Evolutionary conservation across 2,888 invertebrate species (phyloP).

Genomic region (Rhamphomyia laevipes): DNA sequence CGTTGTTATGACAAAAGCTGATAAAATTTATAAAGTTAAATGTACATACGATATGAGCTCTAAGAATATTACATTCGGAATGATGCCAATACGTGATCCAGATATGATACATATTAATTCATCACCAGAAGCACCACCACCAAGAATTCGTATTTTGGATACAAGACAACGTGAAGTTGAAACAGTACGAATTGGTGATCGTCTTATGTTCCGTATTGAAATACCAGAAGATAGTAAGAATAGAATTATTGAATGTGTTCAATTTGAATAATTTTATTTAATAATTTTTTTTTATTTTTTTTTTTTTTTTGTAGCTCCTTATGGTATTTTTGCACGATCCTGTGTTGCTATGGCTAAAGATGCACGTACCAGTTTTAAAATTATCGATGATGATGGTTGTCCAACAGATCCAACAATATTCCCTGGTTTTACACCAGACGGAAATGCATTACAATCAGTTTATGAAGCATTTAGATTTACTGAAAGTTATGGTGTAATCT

Average conservation of each 20-base stretch:
- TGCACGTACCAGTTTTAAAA: constrained; percentile 90
- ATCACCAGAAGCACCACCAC: constrained; percentile 88
- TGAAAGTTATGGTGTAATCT: constrained; percentile 91
- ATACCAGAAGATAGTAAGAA: constrained; percentile 90
- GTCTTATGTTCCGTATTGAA: constrained; percentile 89
- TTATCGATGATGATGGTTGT: constrained; percentile 91
- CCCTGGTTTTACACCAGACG: constrained; percentile 83
- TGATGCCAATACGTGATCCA: constrained; percentile 93
- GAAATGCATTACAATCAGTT: constrained; percentile 78
- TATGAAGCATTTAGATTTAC: constrained; percentile 94
- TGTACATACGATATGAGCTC: constrained; percentile 95
- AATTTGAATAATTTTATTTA: neutral
- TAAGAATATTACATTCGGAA: constrained; percentile 91
- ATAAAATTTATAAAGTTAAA: constrained; percentile 92
- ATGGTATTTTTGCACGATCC: constrained; percentile 89
- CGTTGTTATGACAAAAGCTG: constrained; percentile 92
- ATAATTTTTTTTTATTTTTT: constrained; percentile 1
- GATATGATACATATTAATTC: constrained; percentile 95
- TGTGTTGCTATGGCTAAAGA: constrained; percentile 96
- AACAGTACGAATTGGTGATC: constrained; percentile 88
- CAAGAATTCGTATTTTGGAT: constrained; percentile 84
- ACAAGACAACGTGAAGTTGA: constrained; percentile 78
- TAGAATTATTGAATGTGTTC: neutral
- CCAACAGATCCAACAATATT: constrained; percentile 89
- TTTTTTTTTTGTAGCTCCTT: constrained; percentile 59